Base-by-base conservation (phyloP, 2,113 vertebrate genomes). In the Bothrops jararaca region DNA sequence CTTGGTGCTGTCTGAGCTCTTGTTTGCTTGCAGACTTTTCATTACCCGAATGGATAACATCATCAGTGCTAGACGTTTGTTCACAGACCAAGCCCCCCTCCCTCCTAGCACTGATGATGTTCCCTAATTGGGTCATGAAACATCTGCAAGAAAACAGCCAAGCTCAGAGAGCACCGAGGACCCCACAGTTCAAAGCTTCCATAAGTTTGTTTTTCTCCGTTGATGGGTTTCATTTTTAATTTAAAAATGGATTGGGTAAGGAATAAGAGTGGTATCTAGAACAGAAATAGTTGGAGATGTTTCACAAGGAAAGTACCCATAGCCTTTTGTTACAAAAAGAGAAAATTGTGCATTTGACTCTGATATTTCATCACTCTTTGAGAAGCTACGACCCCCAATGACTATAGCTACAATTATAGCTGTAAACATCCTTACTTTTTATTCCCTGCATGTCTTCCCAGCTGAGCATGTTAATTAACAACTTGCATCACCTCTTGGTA, bases 401-500 rank as follows among this genome's bases (percentile, higher is more conserved):
- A 86, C 15, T 80, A 4, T 22, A 0, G 39, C 8, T 94, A 80
- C 86, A 93, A 91, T 95, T 89, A 80, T 69, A 0, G 22, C 52
- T 74, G 91, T n/a, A 24, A 89, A 58, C 2, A 89, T 92, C 22
- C 86, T 92, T 90, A 88, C 6, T 52, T 53, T 91, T 89, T 91
- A 13, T 7, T 95, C 26, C 8, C 13, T 58, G 0, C 23, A 0
- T 29, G 29, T 23, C 42, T 57, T 52, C 53, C 89, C 23, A 60
- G 5, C 90, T 87, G 15, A 85, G 57, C 48, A 1, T 86, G 89
- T 92, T 86, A 91, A n/a, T 92, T 93, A 92, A 86, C 54, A 69
- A 89, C 39, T 85, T 60, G 86, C 15, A 69, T 53, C 64, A 69
- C 56, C 18, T 0, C 0, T 0, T 45, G 45, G 12, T 45, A 91